Percentiles rank a stretch among this genome's conserved stretches.
Conservation (phyloP, 2,113 vertebrate species). For the Nothocercus nigrocapillus region DNA sequence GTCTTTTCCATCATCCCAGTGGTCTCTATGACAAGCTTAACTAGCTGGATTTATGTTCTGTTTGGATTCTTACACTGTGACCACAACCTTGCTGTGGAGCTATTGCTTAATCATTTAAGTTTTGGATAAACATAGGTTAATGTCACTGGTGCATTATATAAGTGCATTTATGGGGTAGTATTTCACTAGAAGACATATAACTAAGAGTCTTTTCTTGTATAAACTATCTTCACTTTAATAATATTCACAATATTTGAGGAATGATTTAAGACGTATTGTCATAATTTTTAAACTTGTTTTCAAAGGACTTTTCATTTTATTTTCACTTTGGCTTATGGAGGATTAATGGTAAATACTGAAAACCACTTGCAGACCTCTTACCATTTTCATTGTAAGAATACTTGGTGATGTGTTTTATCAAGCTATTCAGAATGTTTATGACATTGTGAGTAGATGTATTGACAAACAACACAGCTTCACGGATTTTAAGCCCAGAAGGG, state of each 20-base stretch:
- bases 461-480: neutral
- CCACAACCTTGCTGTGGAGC: neutral
- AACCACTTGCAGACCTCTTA: neutral
- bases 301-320: neutral
- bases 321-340: neutral
- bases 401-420: slow-evolving; percentile 2
- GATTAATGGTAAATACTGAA: neutral
- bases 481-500: neutral
- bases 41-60: slow-evolving; percentile 35
- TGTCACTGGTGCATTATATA: neutral
- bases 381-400: neutral
- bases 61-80: slow-evolving; percentile 10
- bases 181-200: slow-evolving; percentile 16
- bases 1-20: slow-evolving; percentile 35
- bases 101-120: neutral
- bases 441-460: neutral
- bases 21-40: slow-evolving; percentile 53
- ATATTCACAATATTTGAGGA: neutral
- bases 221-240: slow-evolving; percentile 13
- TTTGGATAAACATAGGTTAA: slow-evolving; percentile 17
- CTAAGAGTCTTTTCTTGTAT: neutral
- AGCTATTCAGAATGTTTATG: neutral
- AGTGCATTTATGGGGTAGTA: neutral
- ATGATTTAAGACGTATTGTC: neutral
- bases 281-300: neutral